Conservation (phyloP, 2,888 invertebrate species). For the Spatulosminthurus flaviceps region DNA sequence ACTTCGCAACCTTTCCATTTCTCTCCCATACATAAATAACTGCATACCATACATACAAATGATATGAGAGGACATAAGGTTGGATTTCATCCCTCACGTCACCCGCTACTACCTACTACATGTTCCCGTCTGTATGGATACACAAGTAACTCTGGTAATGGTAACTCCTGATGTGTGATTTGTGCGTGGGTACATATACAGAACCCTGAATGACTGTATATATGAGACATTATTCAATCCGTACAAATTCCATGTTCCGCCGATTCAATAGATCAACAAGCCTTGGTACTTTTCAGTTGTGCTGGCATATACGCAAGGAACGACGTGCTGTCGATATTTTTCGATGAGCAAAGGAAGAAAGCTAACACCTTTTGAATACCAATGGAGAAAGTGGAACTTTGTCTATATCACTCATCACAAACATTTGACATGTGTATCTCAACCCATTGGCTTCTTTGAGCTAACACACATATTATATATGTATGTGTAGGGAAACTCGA, state of each 20-base stretch:
- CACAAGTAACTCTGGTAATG: too few relatives aligned
- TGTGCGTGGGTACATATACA: too few relatives aligned
- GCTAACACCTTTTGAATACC: background rate
- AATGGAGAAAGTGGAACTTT: background rate
- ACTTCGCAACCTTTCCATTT: background rate
- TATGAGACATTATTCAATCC: background rate
- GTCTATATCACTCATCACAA: background rate
- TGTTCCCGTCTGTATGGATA: too few relatives aligned
- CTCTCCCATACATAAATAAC: too few relatives aligned
- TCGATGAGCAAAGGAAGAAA: slow-evolving; percentile 1
- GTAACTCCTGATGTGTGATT: too few relatives aligned
- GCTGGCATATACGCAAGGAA: background rate
- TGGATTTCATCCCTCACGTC: too few relatives aligned
- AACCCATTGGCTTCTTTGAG: background rate
- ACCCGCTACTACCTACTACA: too few relatives aligned
- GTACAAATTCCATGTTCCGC: background rate
- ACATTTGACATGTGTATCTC: background rate
- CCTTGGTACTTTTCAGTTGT: background rate
- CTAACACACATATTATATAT: too few relatives aligned
- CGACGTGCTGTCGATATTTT: slow-evolving; percentile 6
- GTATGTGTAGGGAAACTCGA: too few relatives aligned
- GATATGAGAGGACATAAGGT: too few relatives aligned
- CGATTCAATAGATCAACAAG: background rate
- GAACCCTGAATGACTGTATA: too few relatives aligned
- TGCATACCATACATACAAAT: too few relatives aligned